These are phyloP conservation scores for Melanotaenia pygmaea DNA, from an alignment of 2,797 vertebrate species.

Conservation along the genomic window DNA sequence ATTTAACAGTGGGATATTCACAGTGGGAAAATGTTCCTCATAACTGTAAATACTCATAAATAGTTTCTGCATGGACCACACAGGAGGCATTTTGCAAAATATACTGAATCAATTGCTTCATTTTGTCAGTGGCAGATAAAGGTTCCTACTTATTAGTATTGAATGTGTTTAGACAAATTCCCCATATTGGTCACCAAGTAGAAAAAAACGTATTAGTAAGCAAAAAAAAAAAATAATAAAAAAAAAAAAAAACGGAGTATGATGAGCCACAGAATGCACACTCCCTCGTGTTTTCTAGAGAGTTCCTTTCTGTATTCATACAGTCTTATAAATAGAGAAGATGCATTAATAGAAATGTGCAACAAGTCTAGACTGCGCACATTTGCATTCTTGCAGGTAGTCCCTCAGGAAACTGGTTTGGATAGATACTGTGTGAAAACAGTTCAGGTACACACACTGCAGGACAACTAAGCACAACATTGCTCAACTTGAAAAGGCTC, in stretches of 20 bases:
- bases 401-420: neutral
- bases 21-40: neutral
- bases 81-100: neutral
- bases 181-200: neutral
- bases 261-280: slow-evolving; percentile 2
- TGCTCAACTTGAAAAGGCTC: neutral
- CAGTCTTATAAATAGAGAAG: neutral
- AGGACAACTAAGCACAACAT: neutral
- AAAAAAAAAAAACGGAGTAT: neutral
- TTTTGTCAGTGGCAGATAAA: neutral
- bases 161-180: neutral
- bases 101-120: neutral
- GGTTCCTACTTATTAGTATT: neutral
- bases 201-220: neutral
- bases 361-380: neutral
- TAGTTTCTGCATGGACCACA: neutral
- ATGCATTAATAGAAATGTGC: neutral
- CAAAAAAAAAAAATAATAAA: neutral
- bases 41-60: neutral
- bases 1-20: neutral
- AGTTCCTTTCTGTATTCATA: neutral
- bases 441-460: neutral
- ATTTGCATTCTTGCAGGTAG: neutral
- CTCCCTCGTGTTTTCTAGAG: neutral
- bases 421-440: neutral